Evolutionary conservation across 1,140 invertebrate genomes (phyloP).

Genomic region (Papilio machaon): DNA sequence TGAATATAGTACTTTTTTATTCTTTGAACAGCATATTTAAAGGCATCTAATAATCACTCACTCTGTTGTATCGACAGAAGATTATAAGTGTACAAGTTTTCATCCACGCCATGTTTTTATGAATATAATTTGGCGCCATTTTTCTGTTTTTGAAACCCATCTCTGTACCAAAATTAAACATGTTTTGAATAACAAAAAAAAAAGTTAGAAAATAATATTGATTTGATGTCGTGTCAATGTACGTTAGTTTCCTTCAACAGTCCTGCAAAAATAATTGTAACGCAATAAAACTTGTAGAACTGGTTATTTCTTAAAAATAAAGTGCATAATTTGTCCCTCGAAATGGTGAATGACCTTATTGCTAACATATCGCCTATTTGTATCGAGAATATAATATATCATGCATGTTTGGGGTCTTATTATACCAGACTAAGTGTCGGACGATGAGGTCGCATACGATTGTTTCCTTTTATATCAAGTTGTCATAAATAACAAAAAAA

Average conservation of each 20-base stretch:
- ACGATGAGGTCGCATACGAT: constrained; percentile 1
- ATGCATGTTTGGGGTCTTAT: background rate
- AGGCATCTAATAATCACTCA: background rate
- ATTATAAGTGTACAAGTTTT: background rate
- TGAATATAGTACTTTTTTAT: no score
- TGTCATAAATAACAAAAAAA: background rate
- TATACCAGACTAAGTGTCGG: background rate
- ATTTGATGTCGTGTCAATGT: constrained; percentile 3
- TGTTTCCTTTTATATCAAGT: background rate
- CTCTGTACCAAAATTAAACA: background rate
- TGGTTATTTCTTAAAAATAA: constrained; percentile 8
- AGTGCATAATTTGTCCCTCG: constrained; percentile 9
- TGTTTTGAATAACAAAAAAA: background rate
- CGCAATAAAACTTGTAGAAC: constrained; percentile 7
- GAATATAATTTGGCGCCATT: background rate
- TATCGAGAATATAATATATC: background rate
- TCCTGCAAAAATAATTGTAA: constrained; percentile 8
- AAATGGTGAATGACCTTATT: constrained; percentile 13
- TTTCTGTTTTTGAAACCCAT: background rate
- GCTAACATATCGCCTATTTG: constrained; percentile 1
- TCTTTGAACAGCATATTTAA: no score
- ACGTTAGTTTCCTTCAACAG: background rate
- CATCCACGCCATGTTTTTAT: background rate
- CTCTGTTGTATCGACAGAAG: background rate
- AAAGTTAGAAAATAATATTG: background rate